phyloP scores from a whole-genome alignment of 2,888 invertebrate genomes.

The Trachelus iudaicus region DNA sequence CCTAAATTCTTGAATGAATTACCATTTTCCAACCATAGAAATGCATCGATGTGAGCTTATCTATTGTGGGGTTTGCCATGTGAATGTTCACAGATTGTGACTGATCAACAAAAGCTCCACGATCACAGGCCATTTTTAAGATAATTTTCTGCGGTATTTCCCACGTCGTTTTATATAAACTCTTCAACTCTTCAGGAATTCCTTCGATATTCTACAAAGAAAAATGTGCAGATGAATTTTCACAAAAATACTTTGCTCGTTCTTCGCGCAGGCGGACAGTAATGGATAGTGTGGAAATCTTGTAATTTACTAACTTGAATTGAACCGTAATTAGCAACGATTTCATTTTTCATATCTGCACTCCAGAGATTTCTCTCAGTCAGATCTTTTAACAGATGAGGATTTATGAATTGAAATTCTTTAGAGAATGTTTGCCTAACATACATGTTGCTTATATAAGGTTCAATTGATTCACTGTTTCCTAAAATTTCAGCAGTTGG shows the following conservation, averaged over 20 bases:
- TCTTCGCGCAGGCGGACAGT: background rate
- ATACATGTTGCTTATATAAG: constrained; percentile 98
- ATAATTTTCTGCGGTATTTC: constrained; percentile 94
- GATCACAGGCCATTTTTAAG: constrained; percentile 96
- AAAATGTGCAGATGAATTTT: constrained; percentile 8
- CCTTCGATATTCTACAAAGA: constrained; percentile 75
- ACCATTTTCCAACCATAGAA: constrained; percentile 96
- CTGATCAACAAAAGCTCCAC: constrained; percentile 98
- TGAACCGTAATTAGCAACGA: constrained; percentile 92
- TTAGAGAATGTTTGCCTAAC: constrained; percentile 93
- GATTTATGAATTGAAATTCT: constrained; percentile 96
- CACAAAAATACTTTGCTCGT: background rate
- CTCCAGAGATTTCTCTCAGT: constrained; percentile 93
- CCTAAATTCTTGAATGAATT: constrained; percentile 28
- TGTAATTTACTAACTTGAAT: constrained; percentile 71
- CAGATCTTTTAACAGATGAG: constrained; percentile 92
- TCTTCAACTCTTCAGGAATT: constrained; percentile 87
- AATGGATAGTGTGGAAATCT: background rate
- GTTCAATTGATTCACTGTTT: constrained; percentile 98
- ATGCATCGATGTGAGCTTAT: constrained; percentile 96
- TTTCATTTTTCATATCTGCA: constrained; percentile 93
- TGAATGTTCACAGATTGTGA: constrained; percentile 98
- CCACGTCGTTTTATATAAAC: constrained; percentile 96
- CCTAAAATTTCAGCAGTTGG: constrained; percentile 99
- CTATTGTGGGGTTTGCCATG: constrained; percentile 93